Evolutionary conservation across 2,888 invertebrate species (phyloP), one percentile per base, ranked within the genome.

Genomic region (Lasioglossum malachurum): DNA sequence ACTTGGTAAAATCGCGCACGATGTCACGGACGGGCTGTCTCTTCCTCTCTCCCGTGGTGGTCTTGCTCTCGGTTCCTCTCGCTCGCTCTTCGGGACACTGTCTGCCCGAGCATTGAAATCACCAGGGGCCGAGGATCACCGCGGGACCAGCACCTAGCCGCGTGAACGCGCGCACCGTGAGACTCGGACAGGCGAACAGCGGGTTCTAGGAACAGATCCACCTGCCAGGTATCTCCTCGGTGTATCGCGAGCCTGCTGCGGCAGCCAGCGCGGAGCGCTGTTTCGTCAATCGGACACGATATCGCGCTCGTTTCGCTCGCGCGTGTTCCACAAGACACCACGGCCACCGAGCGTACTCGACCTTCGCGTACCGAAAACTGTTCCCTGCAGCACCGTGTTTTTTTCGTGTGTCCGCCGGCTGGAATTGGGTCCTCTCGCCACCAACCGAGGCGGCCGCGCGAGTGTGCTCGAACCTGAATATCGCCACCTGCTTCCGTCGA

Each of bases 401-500:
- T 3, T 57, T 84, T 78, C 73, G 79, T 76, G n/a, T 19, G 84
- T 83, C 64, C 80, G 86, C 84, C 88, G 84, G 81, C 88, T 87
- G 88, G 88, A 90, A 90, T 88, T 82, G 84, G 88, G 87, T 87
- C 90, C 35, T 88, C 35, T 88, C 82, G 84, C 76, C 83, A 82
- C 82, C 82, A 79, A 84, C 80, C 83, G 81, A 84, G 83, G 74
- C 77, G 80, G 84, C 75, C 81, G 74, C 87, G 87, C 88, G 91
- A 87, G 75, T 78, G 75, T 78, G 82, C 77, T 89, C 85, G 84
- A 81, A 76, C 79, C 89, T 84, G 90, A 89, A 90, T 90, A 87
- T 89, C 82, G 87, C 87, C 92, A 92, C 92, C 92, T 92, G 92
- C 88, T 83, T 90, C 90, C 87, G 85, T 83, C 92, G 91, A 90